phyloP scores from a whole-genome alignment of 2,888 invertebrate genomes.

The Coenonympha glycerion region DNA sequence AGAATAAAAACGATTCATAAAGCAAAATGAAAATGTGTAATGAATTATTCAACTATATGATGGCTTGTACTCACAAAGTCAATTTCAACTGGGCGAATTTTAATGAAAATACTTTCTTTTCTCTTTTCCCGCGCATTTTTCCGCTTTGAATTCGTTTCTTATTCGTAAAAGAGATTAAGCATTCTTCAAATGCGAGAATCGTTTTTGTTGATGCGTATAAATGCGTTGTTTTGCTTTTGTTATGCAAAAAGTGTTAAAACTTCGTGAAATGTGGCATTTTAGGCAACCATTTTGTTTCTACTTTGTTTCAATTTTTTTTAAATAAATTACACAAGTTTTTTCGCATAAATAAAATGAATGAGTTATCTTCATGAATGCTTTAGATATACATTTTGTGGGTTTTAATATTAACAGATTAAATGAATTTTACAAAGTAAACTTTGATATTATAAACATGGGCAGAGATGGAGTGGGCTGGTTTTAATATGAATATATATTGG shows the following conservation, averaged over 20 bases:
- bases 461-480: slow-evolving; percentile 54
- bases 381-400: no score
- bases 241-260: slow-evolving; percentile 1
- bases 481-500: slow-evolving; percentile 73
- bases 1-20: slow-evolving; percentile 17
- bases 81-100: slow-evolving; percentile 28
- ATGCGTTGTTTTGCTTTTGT: slow-evolving; percentile 7
- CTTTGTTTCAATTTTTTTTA: no score
- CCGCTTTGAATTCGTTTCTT: slow-evolving; percentile 43
- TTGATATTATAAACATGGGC: slow-evolving; percentile 48
- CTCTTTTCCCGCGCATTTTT: slow-evolving; percentile 40
- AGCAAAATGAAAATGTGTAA: slow-evolving; percentile 29
- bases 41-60: slow-evolving; percentile 31
- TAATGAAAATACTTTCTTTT: slow-evolving; percentile 49
- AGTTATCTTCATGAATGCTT: no score
- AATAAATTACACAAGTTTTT: no score
- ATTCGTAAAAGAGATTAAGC: slow-evolving; percentile 53
- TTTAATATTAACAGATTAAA: neutral
- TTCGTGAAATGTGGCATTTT: no score
- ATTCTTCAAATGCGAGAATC: slow-evolving; percentile 38
- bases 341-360: no score
- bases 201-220: slow-evolving; percentile 13
- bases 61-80: slow-evolving; percentile 32
- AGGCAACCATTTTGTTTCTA: neutral
- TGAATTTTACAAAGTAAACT: slow-evolving; percentile 38